phyloP scores from a whole-genome alignment of 2,888 invertebrate genomes.

The Dorcus parallelipipedus region DNA sequence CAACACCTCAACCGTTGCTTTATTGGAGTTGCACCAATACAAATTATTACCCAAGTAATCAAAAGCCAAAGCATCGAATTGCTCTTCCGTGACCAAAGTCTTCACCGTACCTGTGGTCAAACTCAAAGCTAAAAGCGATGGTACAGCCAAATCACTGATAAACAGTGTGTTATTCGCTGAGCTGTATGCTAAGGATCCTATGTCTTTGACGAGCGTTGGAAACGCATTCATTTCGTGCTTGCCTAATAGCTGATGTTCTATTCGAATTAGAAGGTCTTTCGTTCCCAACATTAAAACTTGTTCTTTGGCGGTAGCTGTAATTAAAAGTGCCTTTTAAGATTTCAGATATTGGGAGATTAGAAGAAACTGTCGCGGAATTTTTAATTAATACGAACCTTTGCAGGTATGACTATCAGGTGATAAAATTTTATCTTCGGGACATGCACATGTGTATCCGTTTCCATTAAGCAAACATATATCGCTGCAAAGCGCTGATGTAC shows the following conservation, averaged over 20 bases:
- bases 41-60: conserved; percentile 63
- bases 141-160: conserved; percentile 52
- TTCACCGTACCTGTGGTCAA: conserved; percentile 32
- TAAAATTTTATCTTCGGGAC: conserved; percentile 69
- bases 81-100: conserved; percentile 44
- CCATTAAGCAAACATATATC: conserved; percentile 74
- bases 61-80: conserved; percentile 25
- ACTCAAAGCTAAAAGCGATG: conserved; percentile 50
- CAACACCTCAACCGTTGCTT: conserved; percentile 61
- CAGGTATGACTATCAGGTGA: conserved; percentile 57
- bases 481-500: conserved; percentile 61
- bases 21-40: conserved; percentile 67
- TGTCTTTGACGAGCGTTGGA: conserved; percentile 48
- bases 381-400: conserved; percentile 42
- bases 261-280: conserved; percentile 55
- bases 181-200: conserved; percentile 69
- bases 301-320: conserved; percentile 36
- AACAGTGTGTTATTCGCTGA: conserved; percentile 52
- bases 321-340: not conserved
- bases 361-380: not conserved
- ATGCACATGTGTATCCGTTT: conserved; percentile 64
- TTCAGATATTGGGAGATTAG: conserved; percentile 30
- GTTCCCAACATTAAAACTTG: conserved; percentile 59
- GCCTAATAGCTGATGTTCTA: conserved; percentile 66
- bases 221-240: conserved; percentile 55